These are phyloP conservation scores for Malacoraja senta DNA, from an alignment of 2,797 vertebrate genomes.

Conservation along the genomic window DNA sequence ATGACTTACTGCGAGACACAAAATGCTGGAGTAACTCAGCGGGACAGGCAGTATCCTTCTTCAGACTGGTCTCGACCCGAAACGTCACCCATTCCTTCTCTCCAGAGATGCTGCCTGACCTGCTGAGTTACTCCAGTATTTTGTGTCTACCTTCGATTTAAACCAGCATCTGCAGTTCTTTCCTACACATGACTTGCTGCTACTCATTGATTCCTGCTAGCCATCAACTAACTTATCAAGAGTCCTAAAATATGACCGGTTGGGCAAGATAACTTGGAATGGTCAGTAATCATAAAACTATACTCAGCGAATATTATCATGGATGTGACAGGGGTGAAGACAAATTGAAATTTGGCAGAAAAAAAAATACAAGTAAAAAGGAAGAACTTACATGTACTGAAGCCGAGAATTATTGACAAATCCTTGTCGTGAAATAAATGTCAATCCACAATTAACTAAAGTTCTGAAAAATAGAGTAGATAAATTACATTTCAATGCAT, in stretches of 20 bases:
- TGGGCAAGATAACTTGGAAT: not conserved
- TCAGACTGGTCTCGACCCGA: no score
- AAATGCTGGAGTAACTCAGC: no score
- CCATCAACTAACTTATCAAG: not conserved
- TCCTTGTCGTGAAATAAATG: slow-evolving; percentile 76
- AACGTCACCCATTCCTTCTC: no score
- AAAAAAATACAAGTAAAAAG: not conserved
- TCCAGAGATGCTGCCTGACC: no score
- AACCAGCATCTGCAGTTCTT: no score
- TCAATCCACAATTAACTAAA: slow-evolving; percentile 83
- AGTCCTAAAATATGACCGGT: not conserved
- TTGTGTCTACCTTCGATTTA: no score
- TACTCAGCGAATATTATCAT: not conserved
- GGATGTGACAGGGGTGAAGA: no score
- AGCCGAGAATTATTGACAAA: slow-evolving; percentile 83
- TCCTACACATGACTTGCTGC: not conserved
- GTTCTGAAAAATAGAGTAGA: slow-evolving; percentile 66
- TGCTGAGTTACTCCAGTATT: no score
- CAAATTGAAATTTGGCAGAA: not conserved
- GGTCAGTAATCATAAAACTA: not conserved
- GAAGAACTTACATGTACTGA: slow-evolving; percentile 81
- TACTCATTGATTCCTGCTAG: not conserved
- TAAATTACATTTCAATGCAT: slow-evolving; percentile 39
- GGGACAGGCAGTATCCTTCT: no score
- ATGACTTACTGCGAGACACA: no score